phyloP scores from a whole-genome alignment of 2,797 vertebrate genomes.

The Cryptoblepharus egeriae region DNA sequence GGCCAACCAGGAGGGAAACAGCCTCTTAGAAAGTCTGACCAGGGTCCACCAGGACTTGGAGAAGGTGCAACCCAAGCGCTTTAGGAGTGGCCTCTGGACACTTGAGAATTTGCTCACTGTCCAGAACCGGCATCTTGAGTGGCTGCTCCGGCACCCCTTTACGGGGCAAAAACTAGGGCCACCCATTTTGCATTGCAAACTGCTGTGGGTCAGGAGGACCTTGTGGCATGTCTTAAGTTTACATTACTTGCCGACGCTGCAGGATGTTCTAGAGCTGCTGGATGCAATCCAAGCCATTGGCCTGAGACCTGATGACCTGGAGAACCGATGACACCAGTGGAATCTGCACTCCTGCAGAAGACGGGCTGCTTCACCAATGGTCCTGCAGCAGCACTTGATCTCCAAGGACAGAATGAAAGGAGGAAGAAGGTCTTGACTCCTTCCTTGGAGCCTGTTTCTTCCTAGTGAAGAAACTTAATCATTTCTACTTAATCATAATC shows the following conservation, averaged over 20 bases:
- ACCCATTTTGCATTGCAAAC: accelerated
- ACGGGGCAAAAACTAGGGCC: accelerated
- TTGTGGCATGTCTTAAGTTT: accelerated
- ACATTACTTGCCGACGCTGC: not conserved
- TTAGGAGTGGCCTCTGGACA: accelerated
- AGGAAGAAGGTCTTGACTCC: no score
- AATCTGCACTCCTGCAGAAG: no score
- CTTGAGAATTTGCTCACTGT: accelerated
- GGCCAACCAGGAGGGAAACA: accelerated
- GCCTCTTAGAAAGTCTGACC: not conserved
- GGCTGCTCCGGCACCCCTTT: accelerated
- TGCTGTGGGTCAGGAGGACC: accelerated
- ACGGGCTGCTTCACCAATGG: no score
- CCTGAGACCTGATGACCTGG: accelerated
- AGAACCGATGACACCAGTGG: not conserved
- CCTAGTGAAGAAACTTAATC: no score
- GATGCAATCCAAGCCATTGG: not conserved
- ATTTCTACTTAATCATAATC: no score
- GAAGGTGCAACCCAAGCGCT: accelerated
- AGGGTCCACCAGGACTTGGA: not conserved
- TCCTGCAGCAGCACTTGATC: not conserved
- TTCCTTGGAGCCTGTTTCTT: not conserved
- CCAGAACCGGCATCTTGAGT: accelerated
- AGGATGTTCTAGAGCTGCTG: accelerated
- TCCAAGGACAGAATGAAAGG: no score